Conservation (phyloP, 2,888 invertebrate species). For the Pristionchus exspectatus region DNA sequence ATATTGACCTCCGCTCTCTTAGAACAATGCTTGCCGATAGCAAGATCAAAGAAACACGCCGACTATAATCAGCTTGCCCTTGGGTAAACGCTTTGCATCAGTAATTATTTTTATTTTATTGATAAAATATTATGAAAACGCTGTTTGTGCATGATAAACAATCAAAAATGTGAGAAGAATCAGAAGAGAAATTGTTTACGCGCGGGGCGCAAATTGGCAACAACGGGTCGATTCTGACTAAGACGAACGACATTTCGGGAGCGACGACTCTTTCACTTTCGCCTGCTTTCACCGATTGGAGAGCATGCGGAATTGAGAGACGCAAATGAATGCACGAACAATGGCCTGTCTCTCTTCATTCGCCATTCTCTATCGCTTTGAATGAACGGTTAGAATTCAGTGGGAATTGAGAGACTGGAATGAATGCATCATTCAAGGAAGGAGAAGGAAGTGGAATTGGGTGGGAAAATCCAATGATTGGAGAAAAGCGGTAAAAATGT, state of each 20-base stretch:
- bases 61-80: neutral
- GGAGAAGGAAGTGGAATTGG: neutral
- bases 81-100: neutral
- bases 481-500: neutral
- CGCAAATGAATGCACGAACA: too few relatives aligned
- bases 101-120: too few relatives aligned
- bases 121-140: too few relatives aligned
- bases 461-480: neutral
- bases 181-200: neutral
- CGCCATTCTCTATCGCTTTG: too few relatives aligned
- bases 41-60: neutral
- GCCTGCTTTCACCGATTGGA: neutral
- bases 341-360: too few relatives aligned
- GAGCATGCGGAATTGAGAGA: too few relatives aligned
- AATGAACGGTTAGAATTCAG: too few relatives aligned
- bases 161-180: too few relatives aligned
- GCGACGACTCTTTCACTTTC: neutral
- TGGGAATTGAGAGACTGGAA: neutral
- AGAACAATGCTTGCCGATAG: neutral
- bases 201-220: neutral
- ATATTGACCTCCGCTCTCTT: neutral
- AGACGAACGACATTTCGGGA: neutral
- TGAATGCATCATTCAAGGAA: neutral
- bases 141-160: too few relatives aligned
- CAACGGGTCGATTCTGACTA: conserved; percentile 7